Percentiles rank a stretch among this genome's conserved stretches.
These are phyloP conservation scores for Drosophila parvula DNA, from an alignment of 1,140 invertebrate genomes.

Conservation along the genomic window DNA sequence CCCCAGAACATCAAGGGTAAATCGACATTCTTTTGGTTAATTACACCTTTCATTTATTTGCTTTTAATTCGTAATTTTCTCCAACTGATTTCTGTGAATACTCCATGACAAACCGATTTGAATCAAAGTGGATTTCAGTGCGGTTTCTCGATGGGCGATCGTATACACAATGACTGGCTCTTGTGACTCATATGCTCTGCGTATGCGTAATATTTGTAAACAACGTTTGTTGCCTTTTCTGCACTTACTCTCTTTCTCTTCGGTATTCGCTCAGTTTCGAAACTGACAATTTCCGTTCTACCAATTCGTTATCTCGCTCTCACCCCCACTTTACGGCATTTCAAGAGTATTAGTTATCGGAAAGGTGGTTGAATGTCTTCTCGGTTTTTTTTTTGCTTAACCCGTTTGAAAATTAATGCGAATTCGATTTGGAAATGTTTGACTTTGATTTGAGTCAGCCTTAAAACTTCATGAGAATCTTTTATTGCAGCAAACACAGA, in stretches of 20 bases:
- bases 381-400: slow-evolving; percentile 43
- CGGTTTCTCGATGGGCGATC: slow-evolving; percentile 10
- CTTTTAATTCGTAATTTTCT: slow-evolving; percentile 1
- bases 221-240: slow-evolving; percentile 12
- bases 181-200: slow-evolving; percentile 52
- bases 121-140: slow-evolving; percentile 6
- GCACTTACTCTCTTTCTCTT: slow-evolving; percentile 5
- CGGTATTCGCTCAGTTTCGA: not conserved
- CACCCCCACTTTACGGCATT: slow-evolving; percentile 50
- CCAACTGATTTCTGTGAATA: slow-evolving; percentile 20
- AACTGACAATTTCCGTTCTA: slow-evolving; percentile 35
- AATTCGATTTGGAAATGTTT: slow-evolving; percentile 72
- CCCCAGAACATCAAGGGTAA: not conserved
- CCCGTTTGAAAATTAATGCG: slow-evolving; percentile 70
- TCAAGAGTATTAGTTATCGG: slow-evolving; percentile 66
- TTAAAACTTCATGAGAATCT: slow-evolving; percentile 60
- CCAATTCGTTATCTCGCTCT: slow-evolving; percentile 46
- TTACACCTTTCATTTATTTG: not conserved
- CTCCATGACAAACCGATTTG: slow-evolving; percentile 28
- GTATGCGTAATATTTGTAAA: slow-evolving; percentile 65
- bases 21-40: not conserved
- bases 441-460: slow-evolving; percentile 68
- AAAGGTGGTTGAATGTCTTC: slow-evolving; percentile 50
- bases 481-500: slow-evolving; percentile 5
- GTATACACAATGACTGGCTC: slow-evolving; percentile 34